Base-by-base conservation (phyloP, 1,140 invertebrate species). In the Macrotrachela quadricornifera region DNA sequence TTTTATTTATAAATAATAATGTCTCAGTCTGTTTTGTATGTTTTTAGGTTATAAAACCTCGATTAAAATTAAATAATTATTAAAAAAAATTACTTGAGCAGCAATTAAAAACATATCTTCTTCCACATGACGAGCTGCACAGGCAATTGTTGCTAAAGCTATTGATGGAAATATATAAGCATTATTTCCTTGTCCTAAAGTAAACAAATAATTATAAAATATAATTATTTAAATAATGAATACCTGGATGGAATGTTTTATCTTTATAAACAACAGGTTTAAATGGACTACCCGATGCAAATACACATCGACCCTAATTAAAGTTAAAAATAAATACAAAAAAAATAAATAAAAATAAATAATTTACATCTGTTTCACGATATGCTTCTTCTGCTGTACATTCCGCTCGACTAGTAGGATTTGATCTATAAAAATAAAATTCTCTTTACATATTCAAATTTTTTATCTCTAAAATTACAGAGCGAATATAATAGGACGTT, bases 141-240 rank as follows among this genome's bases (percentile, higher is more conserved):
- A 65, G 0, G 61, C 51, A 18, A 65, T 66, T 10, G 64, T 58
- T 36, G 61, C 67, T 10, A 71, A 57, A 0, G 66, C 68, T 8
- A 71, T 61, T 16, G 66, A 68, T 16, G 69, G 69, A 59, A 71
- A 71, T 36, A 71, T 66, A 59, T 70, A 71, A 38, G 68, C 64
- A 59, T 71, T 71, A 55, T 71, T 71, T 3, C 67, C 69, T 56
- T 70, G 68, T 1, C 69, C n/a, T n/a, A n/a, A n/a, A n/a, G n/a
- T n/a, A n/a, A n/a, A n/a, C n/a, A n/a, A n/a, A n/a, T n/a, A n/a
- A n/a, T n/a, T n/a, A n/a, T n/a, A n/a, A n/a, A n/a, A n/a, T n/a
- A n/a, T n/a, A n/a, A n/a, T n/a, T n/a, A n/a, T n/a, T n/a, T n/a
- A n/a, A n/a, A n/a, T n/a, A n/a, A n/a, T n/a, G n/a, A n/a, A n/a